Conservation (phyloP, 2,113 vertebrate species). For the Prochilodus magdalenae region DNA sequence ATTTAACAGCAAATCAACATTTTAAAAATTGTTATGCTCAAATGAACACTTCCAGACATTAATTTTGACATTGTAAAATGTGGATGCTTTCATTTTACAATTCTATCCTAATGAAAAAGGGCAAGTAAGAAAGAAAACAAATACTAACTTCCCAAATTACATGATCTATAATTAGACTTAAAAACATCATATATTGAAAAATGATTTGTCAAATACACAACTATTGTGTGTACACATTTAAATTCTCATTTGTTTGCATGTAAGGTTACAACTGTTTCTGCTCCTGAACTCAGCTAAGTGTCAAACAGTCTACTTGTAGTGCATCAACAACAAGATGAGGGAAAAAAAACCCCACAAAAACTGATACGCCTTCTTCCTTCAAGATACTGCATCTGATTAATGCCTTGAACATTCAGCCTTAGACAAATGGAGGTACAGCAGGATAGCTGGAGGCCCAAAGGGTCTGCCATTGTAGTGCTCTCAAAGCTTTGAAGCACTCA, state of each 20-base stretch:
- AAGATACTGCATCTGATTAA: slow-evolving; percentile 36
- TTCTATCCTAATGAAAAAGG: too few relatives aligned
- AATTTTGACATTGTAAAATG: too few relatives aligned
- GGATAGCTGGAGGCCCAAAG: slow-evolving; percentile 2
- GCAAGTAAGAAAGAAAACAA: too few relatives aligned
- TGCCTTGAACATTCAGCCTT: background rate
- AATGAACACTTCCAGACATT: too few relatives aligned
- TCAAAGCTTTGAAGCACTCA: slow-evolving; percentile 4
- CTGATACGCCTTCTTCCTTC: slow-evolving; percentile 22
- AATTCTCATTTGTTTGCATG: background rate
- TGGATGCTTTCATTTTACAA: too few relatives aligned
- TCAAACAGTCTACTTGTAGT: background rate
- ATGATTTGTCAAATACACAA: too few relatives aligned
- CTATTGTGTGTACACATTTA: too few relatives aligned
- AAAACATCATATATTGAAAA: too few relatives aligned
- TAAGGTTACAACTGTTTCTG: background rate
- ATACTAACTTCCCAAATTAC: too few relatives aligned
- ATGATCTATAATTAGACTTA: too few relatives aligned
- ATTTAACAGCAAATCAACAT: too few relatives aligned
- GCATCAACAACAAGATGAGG: background rate
- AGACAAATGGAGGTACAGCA: slow-evolving; percentile 3
- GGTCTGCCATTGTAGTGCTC: slow-evolving; percentile 16
- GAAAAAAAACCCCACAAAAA: background rate
- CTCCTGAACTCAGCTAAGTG: background rate
- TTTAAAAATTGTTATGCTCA: too few relatives aligned